Evolutionary conservation across 2,888 invertebrate genomes (phyloP), one percentile per base, ranked within the genome.

Genomic region (Polymixis lichenea): DNA sequence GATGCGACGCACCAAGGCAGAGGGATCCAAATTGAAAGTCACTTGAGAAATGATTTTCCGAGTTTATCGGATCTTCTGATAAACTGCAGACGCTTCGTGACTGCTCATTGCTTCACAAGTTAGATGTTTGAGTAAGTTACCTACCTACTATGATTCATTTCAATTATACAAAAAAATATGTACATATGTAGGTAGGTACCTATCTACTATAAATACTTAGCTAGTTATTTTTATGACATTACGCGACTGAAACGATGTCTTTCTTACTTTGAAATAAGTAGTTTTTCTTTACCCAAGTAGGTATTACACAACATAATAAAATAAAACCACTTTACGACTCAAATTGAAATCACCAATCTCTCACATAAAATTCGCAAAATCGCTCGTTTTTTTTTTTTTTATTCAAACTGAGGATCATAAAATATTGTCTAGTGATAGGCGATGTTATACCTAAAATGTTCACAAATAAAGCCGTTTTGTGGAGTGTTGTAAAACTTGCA

Each of bases 41-140:
- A 92, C 90, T 91, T 90, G 91, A 92, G 89, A 90, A 92, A 91
- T 91, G 87, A 89, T 91, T 90, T 89, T 82, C 83, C 76, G 79
- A 87, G 86, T 89, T 89, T 87, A 89, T 89, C 80, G 79, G 78
- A 78, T 85, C 72, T 77, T 77, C 77, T 74, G 82, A 83, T 72
- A 83, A 83, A 83, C 82, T 83, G 79, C 75, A 83, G 75, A 83
- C 79, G 72, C 62, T 75, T 70, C 72, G 75, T 71, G 72, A 83
- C 80, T 83, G 75, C 79, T 80, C 76, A 75, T 75, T 80, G 68
- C 72, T 83, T 83, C 53, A 69, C 38, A 61, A 65, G 60, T 66
- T 61, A 70, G 25, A 67, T 66, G 19, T 69, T 62, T 67, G 38
- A 55, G 64, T 61, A 53, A 43, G 43, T n/a, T 68, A 56, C 9